Base-by-base conservation (phyloP, 2,113 vertebrate genomes). In the Ranitomeya variabilis region DNA sequence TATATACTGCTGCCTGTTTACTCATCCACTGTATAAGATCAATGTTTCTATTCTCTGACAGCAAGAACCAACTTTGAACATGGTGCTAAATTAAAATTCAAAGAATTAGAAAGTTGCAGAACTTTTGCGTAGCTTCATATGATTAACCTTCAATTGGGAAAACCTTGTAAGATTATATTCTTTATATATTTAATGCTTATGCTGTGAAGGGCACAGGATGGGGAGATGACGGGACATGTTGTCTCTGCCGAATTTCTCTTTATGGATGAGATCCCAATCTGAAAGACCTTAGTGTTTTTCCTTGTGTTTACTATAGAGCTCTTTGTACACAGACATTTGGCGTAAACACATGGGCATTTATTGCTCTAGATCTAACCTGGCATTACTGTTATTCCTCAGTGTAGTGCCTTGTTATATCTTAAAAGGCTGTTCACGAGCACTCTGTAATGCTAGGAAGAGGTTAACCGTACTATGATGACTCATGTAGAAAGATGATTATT, bases 321-420 rank as follows among this genome's bases (percentile, higher is more conserved):
- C 37, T 31, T 74, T 74, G 31, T 74, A 74, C 71, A 74, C 71
- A 45, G 69, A 73, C 71, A 45, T 74, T 74, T 74, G 71, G 71
- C 71, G 18, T 19, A 74, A 74, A 74, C 71, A 73, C 69, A 74
- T 37, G 12, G 26, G 67, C 12, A 26, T 31, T 26, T 71, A 26
- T n/a, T 13, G 67, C 67, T 71, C 13, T 14, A 7, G 13, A 45
- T 37, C 31, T 74, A 45, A 45, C 45, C 67, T 14, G 16, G 71
- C 12, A 15, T 73, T 73, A 71, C 67, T n/a, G 69, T 37, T 37
- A 73, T 26, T 16, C 26, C 69, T 9, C n/a, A 67, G 64, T n/a
- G 64, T n/a, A n/a, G 0, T 11, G 64, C 64, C 64, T n/a, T n/a
- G n/a, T 3, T 67, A 23, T n/a, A 23, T 67, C 64, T 67, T 67